Evolutionary conservation across 2,113 vertebrate genomes (phyloP), one percentile per base, ranked within the genome.

Genomic region (Oenanthe oenanthe): DNA sequence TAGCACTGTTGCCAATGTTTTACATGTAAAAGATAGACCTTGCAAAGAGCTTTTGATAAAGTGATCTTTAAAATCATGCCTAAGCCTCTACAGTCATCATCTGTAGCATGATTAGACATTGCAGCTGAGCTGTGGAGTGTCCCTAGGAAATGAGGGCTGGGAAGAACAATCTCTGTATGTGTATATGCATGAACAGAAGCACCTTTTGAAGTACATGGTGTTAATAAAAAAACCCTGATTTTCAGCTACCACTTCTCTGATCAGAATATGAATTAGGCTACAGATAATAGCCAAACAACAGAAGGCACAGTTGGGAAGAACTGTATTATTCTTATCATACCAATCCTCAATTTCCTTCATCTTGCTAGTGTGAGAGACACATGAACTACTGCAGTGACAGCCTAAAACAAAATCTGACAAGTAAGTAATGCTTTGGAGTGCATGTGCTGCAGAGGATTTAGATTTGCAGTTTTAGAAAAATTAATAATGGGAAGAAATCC

Each of bases 211-310:
- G 77, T 87, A 58, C 16, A 34, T 71, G 85, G 70, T 94, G 84
- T 93, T 97, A 97, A 96, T 97, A 97, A 97, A 97, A 95, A 58
- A 6, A 0, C 4, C 45, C 92, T 74, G 74, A 67, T 94, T 97
- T 97, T 95, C 92, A 88, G 84, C 77, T 93, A 54, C 87, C 71
- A 56, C 58, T 78, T 82, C 88, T 96, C 97, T 97, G 97, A 97
- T 96, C 94, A 72, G 97, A 97, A 97, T 98, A 97, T 88, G 96
- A 98, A 98, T 98, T 93, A 97, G 96, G 90, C 93, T 96, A 81
- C 56, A 85, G 75, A 96, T 89, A 97, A 96, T 89, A 95, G 92
- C 90, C 88, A 96, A 94, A 83, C 93, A 95, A 95, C 95, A 96
- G 84, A 95, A 95, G 86, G 92, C 89, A 95, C n/a, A 56, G 77